Base-by-base conservation (phyloP, 1,140 invertebrate species). In the Scylla paramamosain region DNA sequence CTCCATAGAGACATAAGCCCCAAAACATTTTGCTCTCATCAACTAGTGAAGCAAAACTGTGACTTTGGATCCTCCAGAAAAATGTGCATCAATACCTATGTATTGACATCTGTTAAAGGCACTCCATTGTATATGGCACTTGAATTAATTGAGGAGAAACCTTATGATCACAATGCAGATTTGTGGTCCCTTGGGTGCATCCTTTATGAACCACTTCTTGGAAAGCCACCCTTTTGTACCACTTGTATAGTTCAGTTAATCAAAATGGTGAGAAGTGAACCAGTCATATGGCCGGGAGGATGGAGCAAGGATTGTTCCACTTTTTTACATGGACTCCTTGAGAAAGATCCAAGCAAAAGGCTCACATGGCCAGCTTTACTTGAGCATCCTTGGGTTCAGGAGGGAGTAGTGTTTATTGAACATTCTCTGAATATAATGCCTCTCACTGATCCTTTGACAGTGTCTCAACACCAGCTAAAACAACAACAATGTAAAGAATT, bases 71-170 rank as follows among this genome's bases (percentile, higher is more conserved):
- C 97, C 96, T 97, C 97, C 10, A 96, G 97, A 87, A 97, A 97
- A 39, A 97, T 97, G 97, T 97, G 97, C 89, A 98, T 98, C 96
- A 98, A 98, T 48, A 99, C 99, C 0, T 98, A 99, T 96, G 98
- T 99, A 91, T 97, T 99, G 3, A 99, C 99, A 67, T 99, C 99
- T 4, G 98, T 99, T 48, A 98, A 99, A 97, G 99, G 99, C 0
- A 99, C 99, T 0, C 98, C 99, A 14, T 97, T 99, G 28, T 99
- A 99, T 97, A 99, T 99, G 98, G 99, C 99, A 12, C 99, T 99
- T n/a, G 99, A 99, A 97, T 97, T 99, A 90, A 98, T 99, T 94
- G 98, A 99, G 96, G 98, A 98, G 96, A 98, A 98, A 96, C 98
- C 98, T 7, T 99, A 99, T 97, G 98, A 99, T 97, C 98, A 99